Evolutionary conservation across 2,888 invertebrate genomes (phyloP).

Genomic region (Torymus aiolomorphi): DNA sequence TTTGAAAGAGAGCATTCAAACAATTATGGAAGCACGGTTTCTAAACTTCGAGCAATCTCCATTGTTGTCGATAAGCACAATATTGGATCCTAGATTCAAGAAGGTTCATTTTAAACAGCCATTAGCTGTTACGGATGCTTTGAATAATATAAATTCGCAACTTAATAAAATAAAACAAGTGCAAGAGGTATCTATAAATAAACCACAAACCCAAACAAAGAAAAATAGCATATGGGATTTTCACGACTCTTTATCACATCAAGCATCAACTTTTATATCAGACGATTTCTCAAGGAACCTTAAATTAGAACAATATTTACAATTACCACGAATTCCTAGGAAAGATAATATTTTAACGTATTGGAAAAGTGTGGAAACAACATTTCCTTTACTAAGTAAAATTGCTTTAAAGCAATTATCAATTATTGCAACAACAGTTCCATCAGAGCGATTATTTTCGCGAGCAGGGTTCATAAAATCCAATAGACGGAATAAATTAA

Average conservation of each 20-base stretch:
- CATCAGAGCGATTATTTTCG: no score
- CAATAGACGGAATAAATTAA: no score
- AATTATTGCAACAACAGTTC: neutral
- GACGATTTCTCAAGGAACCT: constrained; percentile 6
- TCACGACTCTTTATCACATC: constrained; percentile 36
- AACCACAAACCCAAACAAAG: neutral
- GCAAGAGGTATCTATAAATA: neutral
- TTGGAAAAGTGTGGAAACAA: constrained; percentile 45
- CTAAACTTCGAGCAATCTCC: constrained; percentile 23
- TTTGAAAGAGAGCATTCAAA: constrained; percentile 40
- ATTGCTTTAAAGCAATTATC: neutral
- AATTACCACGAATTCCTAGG: neutral
- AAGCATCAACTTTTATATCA: neutral
- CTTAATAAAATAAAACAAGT: constrained; percentile 1
- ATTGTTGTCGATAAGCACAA: constrained; percentile 47
- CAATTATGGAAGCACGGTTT: constrained; percentile 26
- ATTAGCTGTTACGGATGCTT: constrained; percentile 45
- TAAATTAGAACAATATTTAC: constrained; percentile 52
- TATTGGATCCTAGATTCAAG: constrained; percentile 60
- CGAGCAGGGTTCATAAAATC: no score
- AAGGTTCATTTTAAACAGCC: constrained; percentile 55
- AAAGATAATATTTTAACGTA: constrained; percentile 42
- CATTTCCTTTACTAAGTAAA: neutral
- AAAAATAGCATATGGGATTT: constrained; percentile 32
- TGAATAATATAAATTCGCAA: constrained; percentile 35